phyloP scores from a whole-genome alignment of 2,888 invertebrate species.

The Ariolimax columbianus region DNA sequence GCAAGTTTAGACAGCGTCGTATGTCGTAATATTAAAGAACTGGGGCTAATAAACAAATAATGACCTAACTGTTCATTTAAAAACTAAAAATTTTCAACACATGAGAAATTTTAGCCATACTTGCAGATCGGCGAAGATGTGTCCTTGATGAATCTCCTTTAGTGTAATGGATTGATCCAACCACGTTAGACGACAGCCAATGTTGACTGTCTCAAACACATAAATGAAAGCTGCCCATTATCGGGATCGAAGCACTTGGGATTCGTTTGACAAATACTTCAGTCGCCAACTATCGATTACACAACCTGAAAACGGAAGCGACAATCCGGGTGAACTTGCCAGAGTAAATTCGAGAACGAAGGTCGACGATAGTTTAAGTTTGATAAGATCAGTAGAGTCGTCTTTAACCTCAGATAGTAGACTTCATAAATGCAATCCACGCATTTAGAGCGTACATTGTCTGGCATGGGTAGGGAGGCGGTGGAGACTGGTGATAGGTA shows the following conservation, averaged over 20 bases:
- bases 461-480: no score
- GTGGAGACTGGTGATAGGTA: no score
- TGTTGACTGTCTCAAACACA: conserved; percentile 19
- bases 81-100: not conserved
- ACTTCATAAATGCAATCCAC: not conserved
- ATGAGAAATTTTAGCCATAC: not conserved
- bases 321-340: not conserved
- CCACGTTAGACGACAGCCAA: not conserved
- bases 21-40: not conserved
- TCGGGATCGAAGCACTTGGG: not conserved
- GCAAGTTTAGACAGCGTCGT: not conserved
- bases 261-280: conserved; percentile 22
- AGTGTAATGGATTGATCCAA: conserved; percentile 16
- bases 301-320: not conserved
- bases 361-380: conserved; percentile 13
- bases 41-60: not conserved
- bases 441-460: no score
- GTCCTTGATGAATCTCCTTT: conserved; percentile 13
- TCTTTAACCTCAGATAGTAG: not conserved
- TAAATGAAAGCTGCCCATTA: conserved; percentile 22
- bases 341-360: not conserved
- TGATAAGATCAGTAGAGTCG: conserved; percentile 1
- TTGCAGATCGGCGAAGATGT: not conserved
- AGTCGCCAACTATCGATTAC: conserved; percentile 13
- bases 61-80: not conserved